Conservation (phyloP, 2,797 vertebrate species). For the Pitangus sulphuratus region DNA sequence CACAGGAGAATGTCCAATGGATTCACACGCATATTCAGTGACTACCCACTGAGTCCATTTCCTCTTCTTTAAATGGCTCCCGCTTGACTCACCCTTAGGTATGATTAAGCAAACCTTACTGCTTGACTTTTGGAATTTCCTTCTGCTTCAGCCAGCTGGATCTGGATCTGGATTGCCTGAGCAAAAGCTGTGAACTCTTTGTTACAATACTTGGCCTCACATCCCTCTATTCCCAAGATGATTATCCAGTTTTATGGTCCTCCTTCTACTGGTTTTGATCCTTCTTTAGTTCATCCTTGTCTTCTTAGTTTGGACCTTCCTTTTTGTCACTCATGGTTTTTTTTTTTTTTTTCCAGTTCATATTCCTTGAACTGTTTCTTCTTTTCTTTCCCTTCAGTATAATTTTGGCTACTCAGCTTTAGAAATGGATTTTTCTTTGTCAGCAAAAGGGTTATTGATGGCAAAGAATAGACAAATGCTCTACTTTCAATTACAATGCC, state of each 20-base stretch:
- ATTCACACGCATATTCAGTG: neutral
- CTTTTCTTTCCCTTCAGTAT: neutral
- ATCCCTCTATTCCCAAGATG: neutral
- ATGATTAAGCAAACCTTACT: neutral
- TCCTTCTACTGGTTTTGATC: neutral
- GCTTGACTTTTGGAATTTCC: neutral
- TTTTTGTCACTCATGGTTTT: neutral
- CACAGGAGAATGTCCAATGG: neutral
- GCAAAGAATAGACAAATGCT: neutral
- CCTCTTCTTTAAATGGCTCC: neutral
- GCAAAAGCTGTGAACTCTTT: neutral
- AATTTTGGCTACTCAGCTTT: neutral
- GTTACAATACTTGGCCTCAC: neutral
- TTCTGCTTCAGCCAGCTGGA: neutral
- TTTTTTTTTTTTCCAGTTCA: neutral
- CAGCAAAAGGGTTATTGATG: neutral
- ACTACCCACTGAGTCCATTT: neutral
- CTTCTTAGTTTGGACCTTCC: neutral
- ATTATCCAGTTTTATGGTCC: neutral
- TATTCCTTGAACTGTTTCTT: neutral
- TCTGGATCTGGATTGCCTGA: neutral
- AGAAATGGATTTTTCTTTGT: neutral
- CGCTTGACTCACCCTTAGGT: neutral
- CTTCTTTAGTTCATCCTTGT: neutral
- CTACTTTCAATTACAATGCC: neutral